Evolutionary conservation across 2,113 vertebrate genomes (phyloP).

Genomic region (Malurus alboscapulatus): DNA sequence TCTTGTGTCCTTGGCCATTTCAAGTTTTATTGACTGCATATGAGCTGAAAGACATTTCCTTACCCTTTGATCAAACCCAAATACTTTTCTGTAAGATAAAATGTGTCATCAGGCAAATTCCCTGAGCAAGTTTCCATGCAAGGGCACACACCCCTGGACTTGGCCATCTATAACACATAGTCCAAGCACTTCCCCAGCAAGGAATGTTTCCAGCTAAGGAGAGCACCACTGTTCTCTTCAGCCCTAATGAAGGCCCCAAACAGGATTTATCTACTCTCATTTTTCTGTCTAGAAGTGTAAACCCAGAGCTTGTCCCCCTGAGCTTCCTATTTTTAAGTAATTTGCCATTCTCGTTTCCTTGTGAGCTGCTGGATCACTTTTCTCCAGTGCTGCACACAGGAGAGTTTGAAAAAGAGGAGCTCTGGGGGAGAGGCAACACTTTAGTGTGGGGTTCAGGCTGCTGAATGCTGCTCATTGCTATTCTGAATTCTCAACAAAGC

Average conservation of each 20-base stretch:
- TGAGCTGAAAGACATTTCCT: conserved; percentile 26
- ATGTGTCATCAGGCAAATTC: neutral
- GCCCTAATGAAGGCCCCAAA: neutral
- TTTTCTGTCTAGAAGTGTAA: neutral
- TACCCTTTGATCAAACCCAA: conserved; percentile 39
- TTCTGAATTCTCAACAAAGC: neutral
- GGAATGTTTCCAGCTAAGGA: neutral
- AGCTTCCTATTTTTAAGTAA: neutral
- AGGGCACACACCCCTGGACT: neutral
- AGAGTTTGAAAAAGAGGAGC: neutral
- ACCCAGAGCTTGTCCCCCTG: rapidly evolving
- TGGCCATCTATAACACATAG: neutral
- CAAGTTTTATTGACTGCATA: neutral
- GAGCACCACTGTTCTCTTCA: neutral
- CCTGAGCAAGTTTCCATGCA: neutral
- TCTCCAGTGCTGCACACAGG: rapidly evolving
- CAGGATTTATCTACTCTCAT: neutral
- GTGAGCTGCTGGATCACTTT: neutral
- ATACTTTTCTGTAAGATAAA: neutral
- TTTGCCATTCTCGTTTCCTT: neutral
- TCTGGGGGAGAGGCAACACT: neutral
- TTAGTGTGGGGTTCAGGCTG: neutral
- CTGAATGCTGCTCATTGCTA: neutral
- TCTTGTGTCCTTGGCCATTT: neutral
- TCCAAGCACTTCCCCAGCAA: neutral